phyloP scores from a whole-genome alignment of 2,888 invertebrate genomes.

The Xestia ashworthii region DNA sequence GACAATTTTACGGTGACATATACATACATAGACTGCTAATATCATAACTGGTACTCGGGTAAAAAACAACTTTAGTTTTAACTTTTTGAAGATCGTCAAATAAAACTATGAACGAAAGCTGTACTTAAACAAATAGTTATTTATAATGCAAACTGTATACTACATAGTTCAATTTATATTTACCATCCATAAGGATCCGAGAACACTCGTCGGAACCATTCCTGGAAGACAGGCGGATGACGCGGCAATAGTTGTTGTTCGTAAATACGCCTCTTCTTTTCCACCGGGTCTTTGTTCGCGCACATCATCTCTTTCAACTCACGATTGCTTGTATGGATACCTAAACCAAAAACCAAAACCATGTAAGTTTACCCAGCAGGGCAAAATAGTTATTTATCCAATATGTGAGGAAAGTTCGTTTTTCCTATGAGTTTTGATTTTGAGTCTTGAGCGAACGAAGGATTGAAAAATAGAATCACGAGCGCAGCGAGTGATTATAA shows the following conservation, averaged over 20 bases:
- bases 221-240: slow-evolving; percentile 96
- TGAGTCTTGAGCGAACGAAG: too few species aligned
- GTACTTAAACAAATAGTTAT: not conserved
- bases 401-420: too few species aligned
- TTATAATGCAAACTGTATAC: not conserved
- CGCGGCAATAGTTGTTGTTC: slow-evolving; percentile 92
- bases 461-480: too few species aligned
- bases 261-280: slow-evolving; percentile 92
- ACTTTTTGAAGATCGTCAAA: not conserved
- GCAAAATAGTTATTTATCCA: too few species aligned
- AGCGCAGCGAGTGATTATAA: too few species aligned
- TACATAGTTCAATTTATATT: slow-evolving; percentile 36
- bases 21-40: too few species aligned
- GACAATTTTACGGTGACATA: too few species aligned
- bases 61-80: not conserved
- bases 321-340: slow-evolving; percentile 89
- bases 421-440: too few species aligned
- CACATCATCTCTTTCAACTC: slow-evolving; percentile 92
- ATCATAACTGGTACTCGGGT: too few species aligned
- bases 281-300: slow-evolving; percentile 90
- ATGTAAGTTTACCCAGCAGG: not conserved
- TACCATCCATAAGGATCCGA: slow-evolving; percentile 97
- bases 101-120: not conserved
- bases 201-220: slow-evolving; percentile 98
- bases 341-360: slow-evolving; percentile 70